Percentiles rank a stretch among this genome's conserved stretches.
Conservation (phyloP, 2,888 invertebrate genomes). For the Malthinus seriepunctatus region DNA sequence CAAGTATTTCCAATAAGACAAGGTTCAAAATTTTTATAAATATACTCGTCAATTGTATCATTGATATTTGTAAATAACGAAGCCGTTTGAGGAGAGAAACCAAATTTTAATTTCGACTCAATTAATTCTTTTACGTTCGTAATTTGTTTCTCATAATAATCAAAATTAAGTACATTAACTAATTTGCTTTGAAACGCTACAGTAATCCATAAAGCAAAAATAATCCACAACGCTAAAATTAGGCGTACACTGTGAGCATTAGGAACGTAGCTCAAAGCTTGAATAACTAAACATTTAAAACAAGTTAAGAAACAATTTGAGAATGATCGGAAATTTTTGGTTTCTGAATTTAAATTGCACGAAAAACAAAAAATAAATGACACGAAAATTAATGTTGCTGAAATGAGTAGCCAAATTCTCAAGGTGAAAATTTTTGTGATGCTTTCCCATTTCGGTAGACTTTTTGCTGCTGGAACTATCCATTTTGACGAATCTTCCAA, state of each 20-base stretch:
- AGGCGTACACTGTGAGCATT: neutral
- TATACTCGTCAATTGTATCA: neutral
- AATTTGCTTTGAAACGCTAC: constrained; percentile 2
- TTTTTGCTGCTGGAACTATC: neutral
- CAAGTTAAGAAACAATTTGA: neutral
- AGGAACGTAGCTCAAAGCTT: neutral
- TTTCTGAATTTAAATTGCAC: neutral
- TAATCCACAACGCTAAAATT: neutral
- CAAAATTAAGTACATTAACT: constrained; percentile 1
- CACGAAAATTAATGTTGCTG: too few relatives aligned
- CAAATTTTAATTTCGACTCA: neutral
- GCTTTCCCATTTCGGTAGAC: neutral
- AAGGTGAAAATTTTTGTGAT: neutral
- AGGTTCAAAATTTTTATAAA: neutral
- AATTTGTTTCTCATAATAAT: neutral
- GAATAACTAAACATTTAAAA: neutral
- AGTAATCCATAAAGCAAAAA: neutral
- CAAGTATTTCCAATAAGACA: neutral
- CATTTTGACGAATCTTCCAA: neutral
- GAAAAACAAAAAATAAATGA: neutral
- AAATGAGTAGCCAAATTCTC: neutral
- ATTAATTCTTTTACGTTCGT: constrained; percentile 1
- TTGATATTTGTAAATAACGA: neutral
- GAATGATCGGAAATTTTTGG: neutral
- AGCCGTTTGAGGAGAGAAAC: neutral